Base-by-base conservation (phyloP, 2,113 vertebrate species). In the Xyliphius kryptos region DNA sequence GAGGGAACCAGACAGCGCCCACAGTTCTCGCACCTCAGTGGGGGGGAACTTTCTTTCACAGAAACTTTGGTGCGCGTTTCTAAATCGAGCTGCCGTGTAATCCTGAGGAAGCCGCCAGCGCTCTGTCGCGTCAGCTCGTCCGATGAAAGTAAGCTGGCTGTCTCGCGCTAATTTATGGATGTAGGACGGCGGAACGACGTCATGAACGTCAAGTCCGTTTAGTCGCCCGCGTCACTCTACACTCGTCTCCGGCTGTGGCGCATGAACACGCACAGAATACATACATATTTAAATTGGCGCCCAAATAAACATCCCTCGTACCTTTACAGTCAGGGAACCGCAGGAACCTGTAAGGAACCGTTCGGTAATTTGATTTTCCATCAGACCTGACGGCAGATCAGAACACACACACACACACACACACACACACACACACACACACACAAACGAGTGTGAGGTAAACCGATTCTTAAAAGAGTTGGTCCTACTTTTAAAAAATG, bases 351-450 rank as follows among this genome's bases (percentile, higher is more conserved):
- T 6, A 6, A 32, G 26, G 51, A 66, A 43, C 50, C 26, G 56
- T 19, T 52, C 69, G 55, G 74, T 88, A 88, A 88, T 88, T 88
- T 88, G 86, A 88, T 79, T 79, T 79, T 79, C 80, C 84, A 86
- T 85, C 68, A 50, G 69, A 81, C 56, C 43, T 85, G 86, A 86
- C 86, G 83, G 83, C 26, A 6, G 26, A 32, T 32, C 26, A 32
- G 26, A 32, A 41, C 61, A 52, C 17, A 43, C 48, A 63, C 47
- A 22, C 53, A 40, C 54, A 56, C 53, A 56, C 53, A 56, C 52
- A 43, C 37, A 56, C 54, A 40, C 55, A 57, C 56, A 58, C 56
- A 60, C 43, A 32, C 57, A 60, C 57, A 37, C 26, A 49, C 58
- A 61, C 58, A 61, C 58, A 50, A 11, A 37, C 32, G 32, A 36